phyloP scores from a whole-genome alignment of 2,113 vertebrate species.

The Gobius niger region DNA sequence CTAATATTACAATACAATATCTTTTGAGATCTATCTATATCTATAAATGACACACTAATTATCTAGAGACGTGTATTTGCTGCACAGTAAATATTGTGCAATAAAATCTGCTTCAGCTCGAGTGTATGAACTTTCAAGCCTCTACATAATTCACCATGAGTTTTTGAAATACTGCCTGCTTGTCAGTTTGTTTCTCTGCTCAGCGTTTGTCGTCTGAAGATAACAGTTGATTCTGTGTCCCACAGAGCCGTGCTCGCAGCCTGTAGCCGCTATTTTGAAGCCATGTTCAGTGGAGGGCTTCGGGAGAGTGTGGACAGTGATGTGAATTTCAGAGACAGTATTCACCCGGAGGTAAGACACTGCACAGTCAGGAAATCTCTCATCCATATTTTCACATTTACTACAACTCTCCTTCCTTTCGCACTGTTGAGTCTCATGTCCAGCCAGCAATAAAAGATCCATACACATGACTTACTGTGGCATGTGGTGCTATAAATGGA shows the following conservation, averaged over 20 bases:
- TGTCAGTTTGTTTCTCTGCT: not conserved
- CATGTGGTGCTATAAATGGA: not conserved
- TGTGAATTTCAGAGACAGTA: conserved; percentile 91
- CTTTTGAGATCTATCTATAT: too few species aligned
- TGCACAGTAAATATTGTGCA: not conserved
- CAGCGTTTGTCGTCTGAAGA: not conserved
- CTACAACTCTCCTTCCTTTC: not conserved
- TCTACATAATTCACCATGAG: not conserved
- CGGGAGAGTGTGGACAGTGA: conserved; percentile 87
- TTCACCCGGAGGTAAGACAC: conserved; percentile 83
- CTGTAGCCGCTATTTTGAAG: conserved; percentile 94
- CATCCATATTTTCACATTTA: not conserved
- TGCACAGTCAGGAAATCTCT: not conserved
- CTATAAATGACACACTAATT: not conserved
- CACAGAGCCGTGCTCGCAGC: conserved; percentile 87
- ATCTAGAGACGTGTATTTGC: not conserved
- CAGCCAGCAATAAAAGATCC: not conserved
- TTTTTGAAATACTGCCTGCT: not conserved
- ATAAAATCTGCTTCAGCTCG: not conserved
- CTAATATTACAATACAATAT: too few species aligned
- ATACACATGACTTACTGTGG: not conserved
- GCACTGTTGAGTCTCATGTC: not conserved
- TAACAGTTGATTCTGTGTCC: conserved; percentile 13
- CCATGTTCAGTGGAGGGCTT: conserved; percentile 94
- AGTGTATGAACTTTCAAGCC: not conserved